Conservation (phyloP, 2,888 invertebrate genomes). For the Metalampra italica region DNA sequence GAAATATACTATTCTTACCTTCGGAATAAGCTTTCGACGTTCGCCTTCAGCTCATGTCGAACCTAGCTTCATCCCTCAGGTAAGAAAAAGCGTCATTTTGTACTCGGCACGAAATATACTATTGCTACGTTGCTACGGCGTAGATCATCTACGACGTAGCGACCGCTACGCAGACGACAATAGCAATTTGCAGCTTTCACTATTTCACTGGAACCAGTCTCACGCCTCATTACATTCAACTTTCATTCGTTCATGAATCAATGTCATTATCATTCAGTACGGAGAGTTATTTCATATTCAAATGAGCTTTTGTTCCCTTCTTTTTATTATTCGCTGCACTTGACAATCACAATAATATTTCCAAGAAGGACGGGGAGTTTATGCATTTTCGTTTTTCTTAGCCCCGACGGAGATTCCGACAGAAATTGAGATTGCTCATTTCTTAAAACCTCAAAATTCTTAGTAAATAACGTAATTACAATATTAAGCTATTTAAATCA, state of each 20-base stretch:
- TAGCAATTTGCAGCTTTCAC: constrained; percentile 1
- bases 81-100: no score
- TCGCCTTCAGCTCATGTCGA: no score
- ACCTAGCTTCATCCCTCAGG: no score
- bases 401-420: neutral
- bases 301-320: constrained; percentile 13
- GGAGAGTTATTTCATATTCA: constrained; percentile 19
- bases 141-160: neutral
- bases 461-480: no score
- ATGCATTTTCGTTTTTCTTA: neutral
- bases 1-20: no score
- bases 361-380: neutral
- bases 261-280: constrained; percentile 8
- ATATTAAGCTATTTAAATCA: no score
- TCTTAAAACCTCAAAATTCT: neutral
- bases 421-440: neutral
- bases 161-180: neutral
- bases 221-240: constrained; percentile 11
- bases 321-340: constrained; percentile 15
- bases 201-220: neutral
- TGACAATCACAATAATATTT: constrained; percentile 20
- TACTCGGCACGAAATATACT: no score
- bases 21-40: no score
- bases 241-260: constrained; percentile 12
- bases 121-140: no score